Evolutionary conservation across 2,888 invertebrate species (phyloP), one percentile per base, ranked within the genome.

Genomic region (Aradus depressus): DNA sequence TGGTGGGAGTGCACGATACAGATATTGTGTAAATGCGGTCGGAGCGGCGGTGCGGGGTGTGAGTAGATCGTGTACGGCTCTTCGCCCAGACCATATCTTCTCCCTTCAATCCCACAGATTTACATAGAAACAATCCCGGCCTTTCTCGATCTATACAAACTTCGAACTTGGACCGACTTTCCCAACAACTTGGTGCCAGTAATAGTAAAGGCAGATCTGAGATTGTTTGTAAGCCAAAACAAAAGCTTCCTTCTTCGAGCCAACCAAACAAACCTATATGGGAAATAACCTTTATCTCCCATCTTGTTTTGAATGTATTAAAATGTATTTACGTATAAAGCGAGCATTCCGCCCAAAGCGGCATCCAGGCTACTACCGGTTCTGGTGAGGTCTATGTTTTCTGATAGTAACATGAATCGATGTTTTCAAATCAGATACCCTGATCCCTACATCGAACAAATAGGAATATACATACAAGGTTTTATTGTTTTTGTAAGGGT

Each of bases 271-370:
- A n/a, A n/a, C n/a, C n/a, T n/a, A 32, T 34, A 44, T 34, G 44
- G 44, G 44, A 44, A 44, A 44, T 44, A 44, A 32, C 34, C 44
- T 44, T 44, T 44, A 44, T 44, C 44, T 44, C 12, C n/a, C 44
- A 32, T 6, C 44, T 34, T 34, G 32, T 34, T 44, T 44, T 44
- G 25, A 35, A 44, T 44, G 44, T 35, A 44, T 44, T 44, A 44
- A n/a, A 44, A 34, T 44, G 44, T 35, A 32, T 44, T 44, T 44
- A 18, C 34, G 44, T 42, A 28, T 28, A n/a, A n/a, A n/a, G n/a
- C n/a, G n/a, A n/a, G n/a, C n/a, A n/a, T n/a, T n/a, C n/a, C n/a
- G n/a, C n/a, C n/a, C n/a, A n/a, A n/a, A n/a, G n/a, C n/a, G n/a
- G n/a, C n/a, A n/a, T n/a, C n/a, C n/a, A n/a, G n/a, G n/a, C n/a